Evolutionary conservation across 30 jellyfish, hydroid and myxozoan species (phyloP), one percentile per base, ranked within the genome.

Genomic region (Turritopsis rubra): DNA sequence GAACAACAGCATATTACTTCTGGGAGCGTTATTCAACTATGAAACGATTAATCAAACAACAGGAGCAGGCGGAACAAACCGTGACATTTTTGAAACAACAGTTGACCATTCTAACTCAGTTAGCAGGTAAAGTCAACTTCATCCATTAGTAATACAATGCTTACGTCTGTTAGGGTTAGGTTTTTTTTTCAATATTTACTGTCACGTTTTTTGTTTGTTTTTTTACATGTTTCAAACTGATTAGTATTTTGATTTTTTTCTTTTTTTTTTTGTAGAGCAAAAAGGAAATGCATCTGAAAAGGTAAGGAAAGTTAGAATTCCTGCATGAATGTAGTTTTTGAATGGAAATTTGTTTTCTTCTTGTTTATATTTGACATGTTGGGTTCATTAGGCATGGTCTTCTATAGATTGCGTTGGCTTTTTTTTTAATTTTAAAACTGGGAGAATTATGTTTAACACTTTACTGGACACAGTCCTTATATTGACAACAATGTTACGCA

Each of bases 31-130:
- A 41, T 13, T 41, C 60, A 41, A 41, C 60, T 13, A 74, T 74
- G 82, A n/a, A 74, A n/a, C 54, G 9, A 20, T 30, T 74, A 16
- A 22, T 23, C 28, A 1, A 30, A 74, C 52, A 52, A 26, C 82
- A 74, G 24, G 65, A 74, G 17, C 65, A 74, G 24, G 82, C 82
- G 18, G 73, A 74, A 29, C 54, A 4, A 74, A 74, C 82, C 9
- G 65, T 74, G 7, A 72, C 54, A 0, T 0, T 74, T 22, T 74
- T 74, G 24, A 74, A 74, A 30, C 82, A 74, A 74, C 82, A 74
- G 60, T 17, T 74, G 28, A 72, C 65, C 0, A 29, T 74, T 21
- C 0, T 74, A 52, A 21, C 65, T 1, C 24, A 26, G 41, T 24
- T 74, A 13, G 82, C 82, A 74, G 82, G 82, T 74, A 68, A 1